Base-by-base conservation (phyloP, 2,888 invertebrate species). In the Piscicola geometra region DNA sequence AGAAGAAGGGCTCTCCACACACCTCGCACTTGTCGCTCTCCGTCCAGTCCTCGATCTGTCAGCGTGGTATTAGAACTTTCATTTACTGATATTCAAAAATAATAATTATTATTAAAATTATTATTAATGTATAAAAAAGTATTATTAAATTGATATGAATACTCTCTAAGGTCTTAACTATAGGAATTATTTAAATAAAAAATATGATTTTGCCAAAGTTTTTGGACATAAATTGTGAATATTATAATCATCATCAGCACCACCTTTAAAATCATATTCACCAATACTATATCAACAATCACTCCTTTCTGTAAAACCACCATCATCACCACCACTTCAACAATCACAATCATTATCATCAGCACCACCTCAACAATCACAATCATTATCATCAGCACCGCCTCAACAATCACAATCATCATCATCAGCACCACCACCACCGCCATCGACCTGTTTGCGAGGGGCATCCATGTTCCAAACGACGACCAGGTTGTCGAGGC, bases 1-100 rank as follows among this genome's bases (percentile, higher is more conserved):
- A 99, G 87, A 99, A 98, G 88, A 99, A 99, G 32, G 99, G 99
- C 77, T 92, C 89, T 73, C 91, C 90, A 86, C 99, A 99, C 77
- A 93, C 88, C 88, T 98, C 92, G 85, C 99, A 99, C 66, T 90
- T 89, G 86, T 98, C 96, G 64, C 93, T 91, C 84, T 97, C 96
- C 79, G 90, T 90, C 99, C 99, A 99, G 78, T 91, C 91, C n/a
- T 98, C 95, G 0, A 96, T 96, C 89, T 89, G 79, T n/a, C 2
- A 21, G 33, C 12, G 36, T 64, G 33, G n/a, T n/a, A n/a, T n/a
- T n/a, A n/a, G n/a, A n/a, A n/a, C n/a, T n/a, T n/a, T n/a, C n/a
- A n/a, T n/a, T n/a, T n/a, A n/a, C n/a, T n/a, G n/a, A n/a, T n/a
- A n/a, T n/a, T n/a, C n/a, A n/a, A n/a, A n/a, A n/a, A n/a, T n/a